Percentiles rank a stretch among this genome's conserved stretches.
phyloP scores from a whole-genome alignment of 2,888 invertebrate genomes.

The Buathra laborator region DNA sequence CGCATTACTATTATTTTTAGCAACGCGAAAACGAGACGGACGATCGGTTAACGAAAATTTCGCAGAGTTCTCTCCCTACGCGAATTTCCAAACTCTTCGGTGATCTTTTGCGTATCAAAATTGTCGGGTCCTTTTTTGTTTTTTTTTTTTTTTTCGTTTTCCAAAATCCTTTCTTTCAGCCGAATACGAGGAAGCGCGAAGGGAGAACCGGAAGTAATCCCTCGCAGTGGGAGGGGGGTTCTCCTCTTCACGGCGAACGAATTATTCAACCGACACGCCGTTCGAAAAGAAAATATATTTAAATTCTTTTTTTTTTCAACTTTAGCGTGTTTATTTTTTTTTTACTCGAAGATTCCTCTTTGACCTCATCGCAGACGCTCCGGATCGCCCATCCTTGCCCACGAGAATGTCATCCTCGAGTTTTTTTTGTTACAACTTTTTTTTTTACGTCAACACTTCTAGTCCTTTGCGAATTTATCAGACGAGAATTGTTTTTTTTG shows the following conservation, averaged over 20 bases:
- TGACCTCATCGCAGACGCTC: constrained; percentile 50
- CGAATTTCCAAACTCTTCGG: background rate
- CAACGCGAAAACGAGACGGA: constrained; percentile 37
- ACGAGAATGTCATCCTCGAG: constrained; percentile 37
- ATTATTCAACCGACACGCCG: constrained; percentile 5
- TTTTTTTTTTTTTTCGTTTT: background rate
- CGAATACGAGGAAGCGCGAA: constrained; percentile 1
- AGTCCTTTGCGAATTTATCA: background rate
- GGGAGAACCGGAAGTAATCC: constrained; percentile 18
- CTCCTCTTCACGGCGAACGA: background rate
- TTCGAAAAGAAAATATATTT: background rate
- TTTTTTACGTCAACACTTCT: constrained; percentile 7
- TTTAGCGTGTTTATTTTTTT: background rate
- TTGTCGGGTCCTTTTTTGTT: background rate
- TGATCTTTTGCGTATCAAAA: background rate
- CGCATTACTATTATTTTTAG: constrained; percentile 65
- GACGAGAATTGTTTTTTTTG: background rate
- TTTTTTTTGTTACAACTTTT: background rate
- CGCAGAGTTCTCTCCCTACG: background rate
- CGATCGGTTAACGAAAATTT: constrained; percentile 2
- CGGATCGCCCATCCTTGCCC: constrained; percentile 52
- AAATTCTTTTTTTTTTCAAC: background rate
- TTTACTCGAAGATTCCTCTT: constrained; percentile 24
- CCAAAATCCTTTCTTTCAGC: background rate
- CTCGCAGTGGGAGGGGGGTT: background rate